A percentile compares a stretch with the other conserved stretches of the same genome.
Evolutionary conservation across 2,113 vertebrate genomes (phyloP).

Genomic region (Carassius gibelio): DNA sequence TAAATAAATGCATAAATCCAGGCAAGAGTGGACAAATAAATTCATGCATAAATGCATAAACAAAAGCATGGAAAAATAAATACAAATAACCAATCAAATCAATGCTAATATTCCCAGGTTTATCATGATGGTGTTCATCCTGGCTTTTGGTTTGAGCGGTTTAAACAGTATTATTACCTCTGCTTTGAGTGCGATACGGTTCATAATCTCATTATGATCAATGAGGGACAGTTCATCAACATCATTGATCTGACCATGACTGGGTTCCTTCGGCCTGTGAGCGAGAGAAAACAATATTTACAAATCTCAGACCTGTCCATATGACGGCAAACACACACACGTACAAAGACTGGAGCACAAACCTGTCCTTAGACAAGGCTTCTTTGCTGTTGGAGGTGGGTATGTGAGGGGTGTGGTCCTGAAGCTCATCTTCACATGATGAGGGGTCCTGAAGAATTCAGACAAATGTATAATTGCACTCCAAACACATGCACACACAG

Average conservation of each 20-base stretch:
- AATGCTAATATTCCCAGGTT: neutral
- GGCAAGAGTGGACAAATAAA: too few species aligned
- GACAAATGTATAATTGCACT: neutral
- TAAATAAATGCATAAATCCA: neutral
- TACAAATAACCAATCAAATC: neutral
- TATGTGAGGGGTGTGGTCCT: conserved; percentile 69
- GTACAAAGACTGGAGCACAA: neutral
- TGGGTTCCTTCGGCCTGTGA: conserved; percentile 80
- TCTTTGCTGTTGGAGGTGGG: conserved; percentile 75
- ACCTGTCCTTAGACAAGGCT: conserved; percentile 73
- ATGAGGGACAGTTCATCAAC: conserved; percentile 93
- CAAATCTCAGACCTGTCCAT: neutral
- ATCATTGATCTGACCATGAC: conserved; percentile 80
- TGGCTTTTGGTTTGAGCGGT: neutral
- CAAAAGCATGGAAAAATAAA: neutral
- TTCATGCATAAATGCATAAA: neutral
- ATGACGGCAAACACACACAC: conserved; percentile 2
- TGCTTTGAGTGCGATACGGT: conserved; percentile 90
- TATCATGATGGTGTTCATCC: neutral
- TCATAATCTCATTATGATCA: conserved; percentile 95
- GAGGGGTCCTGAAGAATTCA: conserved; percentile 63
- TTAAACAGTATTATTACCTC: conserved; percentile 76
- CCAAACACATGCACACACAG: neutral
- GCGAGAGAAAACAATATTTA: conserved; percentile 49
- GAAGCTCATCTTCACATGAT: conserved; percentile 68